Evolutionary conservation across 37 sponge, comb jelly and placozoan species (phyloP), one percentile per base, ranked within the genome.

Genomic region (Petrosia ficiformis): DNA sequence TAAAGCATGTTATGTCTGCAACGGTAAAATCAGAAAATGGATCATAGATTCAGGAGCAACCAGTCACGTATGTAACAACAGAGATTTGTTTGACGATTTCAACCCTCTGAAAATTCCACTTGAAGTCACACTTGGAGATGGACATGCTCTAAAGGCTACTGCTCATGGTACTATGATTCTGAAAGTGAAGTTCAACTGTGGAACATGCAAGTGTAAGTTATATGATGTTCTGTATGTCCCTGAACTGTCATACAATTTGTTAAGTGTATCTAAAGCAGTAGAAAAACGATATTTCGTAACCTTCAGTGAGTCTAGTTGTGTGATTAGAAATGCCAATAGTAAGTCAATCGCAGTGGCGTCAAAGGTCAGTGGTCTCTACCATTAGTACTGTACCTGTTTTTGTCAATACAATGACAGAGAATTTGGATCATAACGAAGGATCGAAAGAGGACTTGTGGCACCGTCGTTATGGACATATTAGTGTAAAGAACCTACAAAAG

Each of bases 211-310:
- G 14, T 73, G 59, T 68, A 73, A 3, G 43, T 65, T 85, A 38
- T 43, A 36, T 38, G 64, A 86, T 79, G 86, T 86, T 67, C 80
- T 86, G 42, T 78, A 68, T 73, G 75, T 86, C 42, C 80, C 86
- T 33, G 28, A 65, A 39, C 75, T 86, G 14, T 59, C 79, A 11
- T 85, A 85, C 68, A 78, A 78, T 72, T 44, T 86, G 34, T 43
- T 86, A 6, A 86, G 75, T 57, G 75, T 86, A 24, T 31, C 86
- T 10, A 86, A 68, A 39, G 76, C 64, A 14, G 68, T 75, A n/a
- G 57, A 84, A 44, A 34, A 33, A 37, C 78, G 85, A 19, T 78
- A 73, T 28, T 58, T 29, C 37, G 34, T 61, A 22, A 75, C 75
- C 61, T 83, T 83, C 36, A 69, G 39, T 59, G 41, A 69, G 59